Evolutionary conservation across 2,888 invertebrate genomes (phyloP), one percentile per base, ranked within the genome.

Genomic region (Lutraria lutraria): DNA sequence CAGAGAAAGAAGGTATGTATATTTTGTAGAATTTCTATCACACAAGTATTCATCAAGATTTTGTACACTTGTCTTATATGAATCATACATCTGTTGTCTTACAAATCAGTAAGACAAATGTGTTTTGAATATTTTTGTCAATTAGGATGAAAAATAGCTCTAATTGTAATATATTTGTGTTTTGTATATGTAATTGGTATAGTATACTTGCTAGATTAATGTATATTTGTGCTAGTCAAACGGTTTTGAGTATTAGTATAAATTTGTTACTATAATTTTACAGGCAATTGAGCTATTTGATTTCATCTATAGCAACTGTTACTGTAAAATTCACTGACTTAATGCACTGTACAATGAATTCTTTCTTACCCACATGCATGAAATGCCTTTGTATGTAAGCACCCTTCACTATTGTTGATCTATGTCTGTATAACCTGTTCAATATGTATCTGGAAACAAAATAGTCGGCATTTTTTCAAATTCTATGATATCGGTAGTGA

Each of bases 1-100:
- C 91, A 91, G 76, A 92, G 85, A 52, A 93, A 92, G 88, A 94
- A 94, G 79, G 91, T 93, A 86, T 97, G 97, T 95, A 68, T 13
- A 25, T 25, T 6, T 68, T n/a, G 25, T 68, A 25, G 63, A 43
- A 43, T 68, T 25, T 68, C 63, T 12, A 0, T 25, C 63, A 25
- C 25, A 68, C n/a, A 0, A 68, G 25, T 13, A 68, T 68, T n/a
- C n/a, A 68, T n/a, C 12, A 34, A 34, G 43, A 31, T 79, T 79
- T 76, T 29, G 8, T 4, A 68, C 63, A 25, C 21, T n/a, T 19
- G n/a, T 68, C 21, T 8, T 21, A 2, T 43, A 43, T 43, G 43
- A 43, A 43, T 43, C 4, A 43, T 43, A 43, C 43, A 4, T 43
- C 43, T 43, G 8, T 43, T 43, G 43, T 43, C 43, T 43, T 8